Evolutionary conservation across 2,113 vertebrate genomes (phyloP), one percentile per base, ranked within the genome.

Genomic region (Piaya cayana): DNA sequence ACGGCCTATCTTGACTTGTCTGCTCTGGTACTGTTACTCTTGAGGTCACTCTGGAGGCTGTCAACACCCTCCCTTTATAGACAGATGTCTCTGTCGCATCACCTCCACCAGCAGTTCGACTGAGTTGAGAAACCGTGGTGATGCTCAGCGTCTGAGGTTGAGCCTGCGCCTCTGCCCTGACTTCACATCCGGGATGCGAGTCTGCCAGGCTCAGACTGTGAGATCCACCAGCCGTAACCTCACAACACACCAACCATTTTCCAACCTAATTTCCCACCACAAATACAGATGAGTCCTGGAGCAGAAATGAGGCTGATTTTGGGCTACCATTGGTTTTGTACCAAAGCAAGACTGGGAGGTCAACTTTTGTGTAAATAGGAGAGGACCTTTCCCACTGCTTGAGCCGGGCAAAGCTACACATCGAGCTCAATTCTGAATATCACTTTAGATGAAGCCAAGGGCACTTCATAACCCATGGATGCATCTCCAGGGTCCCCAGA

Each of bases 171-270:
- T 0, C 55, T 69, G 53, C 69, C 32, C 75, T 27, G n/a, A 27
- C n/a, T 69, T 88, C 56, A 39, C 34, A 39, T 19, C 49, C 37
- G 8, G 0, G 0, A 26, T 1, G 2, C 12, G 50, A 67, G 36
- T 1, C 5, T 0, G 1, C 21, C 2, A 14, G 25, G 20, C 23
- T 82, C 34, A 16, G 37, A 50, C 34, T 29, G 36, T 8, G 63
- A 88, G 16, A 11, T 29, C 22, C 59, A 75, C 23, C 52, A 59
- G 37, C 43, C 84, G 37, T 3, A 81, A 77, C n/a, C 20, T 13
- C 52, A 23, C 47, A 47, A 26, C 30, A 19, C 5, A 21, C 27
- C 14, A 5, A 52, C 58, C 53, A 20, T 18, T 75, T 87, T 75
- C 56, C 52, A 79, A 2, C 9, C n/a, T 87, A 27, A 36, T 64